Evolutionary conservation across 1,140 invertebrate genomes (phyloP), one percentile per base, ranked within the genome.

Genomic region (Kradibia gibbosae): DNA sequence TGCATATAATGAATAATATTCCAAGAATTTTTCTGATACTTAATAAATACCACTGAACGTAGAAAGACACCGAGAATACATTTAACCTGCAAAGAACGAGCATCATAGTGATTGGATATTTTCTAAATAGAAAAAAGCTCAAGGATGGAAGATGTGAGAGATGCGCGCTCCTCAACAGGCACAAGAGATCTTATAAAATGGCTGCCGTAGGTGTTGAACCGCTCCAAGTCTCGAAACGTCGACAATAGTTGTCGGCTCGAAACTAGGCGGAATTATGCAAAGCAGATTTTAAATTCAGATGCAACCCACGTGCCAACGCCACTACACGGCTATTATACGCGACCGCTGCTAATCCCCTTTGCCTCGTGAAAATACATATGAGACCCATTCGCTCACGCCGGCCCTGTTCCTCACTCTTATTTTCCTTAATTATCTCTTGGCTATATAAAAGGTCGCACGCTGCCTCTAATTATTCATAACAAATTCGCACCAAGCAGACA

Each of bases 201-300:
- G 85, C 85, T 83, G 85, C 83, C 83, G 88, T 88, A 88, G 88
- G 88, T 89, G 88, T 89, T 87, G 89, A 89, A 88, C 86, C 86
- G 88, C 84, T 86, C 85, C 85, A 83, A 84, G 83, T 84, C 86
- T 89, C 85, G 87, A 90, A 89, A 86, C 86, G 86, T 86, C 86
- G 85, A 86, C 89, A 91, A 91, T 91, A 91, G 89, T 84, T 86
- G 86, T 83, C 84, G 82, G 85, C 60, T 15, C 55, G 55, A 20
- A 75, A 83, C 85, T 76, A 65, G 80, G 84, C 83, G 86, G 86
- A 86, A 90, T 91, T 91, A 91, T 91, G 90, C 89, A 90, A 90
- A 91, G 84, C 85, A 90, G 88, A 91, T 91, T 91, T 91, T 91
- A 91, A 90, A 91, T 91, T 91, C 87, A 90, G 88, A 91, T 90